Evolutionary conservation across 2,113 vertebrate genomes (phyloP).

Genomic region (Psittacula cyanocephala): DNA sequence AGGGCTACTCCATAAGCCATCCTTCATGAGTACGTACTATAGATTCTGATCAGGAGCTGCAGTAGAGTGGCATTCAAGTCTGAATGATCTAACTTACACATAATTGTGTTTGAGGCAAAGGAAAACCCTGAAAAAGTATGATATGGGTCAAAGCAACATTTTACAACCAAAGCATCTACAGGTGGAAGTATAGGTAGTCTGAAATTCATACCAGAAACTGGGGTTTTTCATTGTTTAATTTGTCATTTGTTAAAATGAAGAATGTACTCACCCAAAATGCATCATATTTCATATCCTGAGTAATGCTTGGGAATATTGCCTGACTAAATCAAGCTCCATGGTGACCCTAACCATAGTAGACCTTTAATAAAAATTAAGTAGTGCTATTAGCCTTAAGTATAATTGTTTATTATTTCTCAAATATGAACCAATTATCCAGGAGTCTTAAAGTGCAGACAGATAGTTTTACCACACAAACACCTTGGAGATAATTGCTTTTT

Average conservation of each 20-base stretch:
- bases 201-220: neutral
- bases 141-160: neutral
- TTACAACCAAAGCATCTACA: neutral
- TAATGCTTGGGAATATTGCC: neutral
- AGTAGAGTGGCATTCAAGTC: neutral
- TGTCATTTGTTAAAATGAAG: neutral
- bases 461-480: neutral
- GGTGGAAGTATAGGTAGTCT: neutral
- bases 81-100: neutral
- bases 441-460: neutral
- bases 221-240: neutral
- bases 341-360: neutral
- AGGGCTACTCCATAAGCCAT: neutral
- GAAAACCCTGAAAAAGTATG: neutral
- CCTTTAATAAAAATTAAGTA: constrained; percentile 29
- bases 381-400: neutral
- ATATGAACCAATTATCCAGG: constrained; percentile 4
- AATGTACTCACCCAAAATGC: neutral
- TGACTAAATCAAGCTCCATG: neutral
- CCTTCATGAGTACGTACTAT: neutral
- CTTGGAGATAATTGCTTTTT: constrained; percentile 23
- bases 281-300: neutral
- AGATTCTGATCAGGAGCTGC: neutral
- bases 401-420: constrained; percentile 49
- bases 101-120: neutral